Conservation (phyloP, 2,113 vertebrate genomes). For the Eurystomus gularis region DNA sequence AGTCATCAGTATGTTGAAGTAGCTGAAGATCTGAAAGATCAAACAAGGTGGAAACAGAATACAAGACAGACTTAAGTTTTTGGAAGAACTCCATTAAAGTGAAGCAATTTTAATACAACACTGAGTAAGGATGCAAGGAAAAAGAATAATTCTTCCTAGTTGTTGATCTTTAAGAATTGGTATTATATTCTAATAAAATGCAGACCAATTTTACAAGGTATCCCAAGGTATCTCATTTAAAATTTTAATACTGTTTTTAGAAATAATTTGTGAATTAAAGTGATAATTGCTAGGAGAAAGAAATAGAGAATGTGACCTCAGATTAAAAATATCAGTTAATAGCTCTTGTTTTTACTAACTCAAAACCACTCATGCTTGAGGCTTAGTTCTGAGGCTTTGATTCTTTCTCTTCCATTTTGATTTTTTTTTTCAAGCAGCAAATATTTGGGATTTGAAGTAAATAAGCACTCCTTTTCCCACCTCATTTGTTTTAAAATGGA, state of each 20-base stretch:
- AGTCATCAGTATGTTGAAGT: background rate
- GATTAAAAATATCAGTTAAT: background rate
- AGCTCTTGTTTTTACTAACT: background rate
- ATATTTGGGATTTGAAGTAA: background rate
- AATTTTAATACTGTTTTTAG: background rate
- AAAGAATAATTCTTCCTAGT: background rate
- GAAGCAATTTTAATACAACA: background rate
- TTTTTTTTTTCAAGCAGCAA: background rate
- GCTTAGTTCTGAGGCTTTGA: background rate
- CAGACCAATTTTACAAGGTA: background rate
- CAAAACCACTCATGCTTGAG: background rate
- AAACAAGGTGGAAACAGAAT: background rate
- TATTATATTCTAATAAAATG: background rate
- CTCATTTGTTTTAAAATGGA: background rate
- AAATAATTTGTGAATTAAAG: background rate
- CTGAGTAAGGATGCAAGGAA: background rate
- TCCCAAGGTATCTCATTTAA: background rate
- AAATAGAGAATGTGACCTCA: background rate
- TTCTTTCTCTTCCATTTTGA: background rate
- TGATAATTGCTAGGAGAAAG: background rate
- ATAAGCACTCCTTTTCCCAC: background rate
- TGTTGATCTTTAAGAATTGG: background rate
- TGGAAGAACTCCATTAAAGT: background rate
- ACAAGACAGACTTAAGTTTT: background rate
- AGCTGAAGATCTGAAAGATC: background rate